These are phyloP conservation scores for Ferrisia virgata DNA, from an alignment of 2,888 invertebrate genomes.

Conservation along the genomic window DNA sequence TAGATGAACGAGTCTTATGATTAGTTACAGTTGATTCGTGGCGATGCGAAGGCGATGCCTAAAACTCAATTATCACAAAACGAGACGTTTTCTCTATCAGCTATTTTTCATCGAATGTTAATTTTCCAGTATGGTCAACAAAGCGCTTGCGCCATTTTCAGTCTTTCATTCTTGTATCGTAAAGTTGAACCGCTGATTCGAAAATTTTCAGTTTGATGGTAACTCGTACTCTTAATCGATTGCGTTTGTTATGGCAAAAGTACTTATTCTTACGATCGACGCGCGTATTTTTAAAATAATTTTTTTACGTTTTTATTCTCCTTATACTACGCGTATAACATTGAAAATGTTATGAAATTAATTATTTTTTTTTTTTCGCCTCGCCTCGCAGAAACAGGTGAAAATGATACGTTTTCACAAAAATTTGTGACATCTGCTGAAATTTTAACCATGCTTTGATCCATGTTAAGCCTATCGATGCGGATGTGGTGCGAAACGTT, in stretches of 20 bases:
- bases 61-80: conserved; percentile 13
- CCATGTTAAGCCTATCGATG: neutral
- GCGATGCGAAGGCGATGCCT: neutral
- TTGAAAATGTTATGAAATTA: neutral
- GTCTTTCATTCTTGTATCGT: neutral
- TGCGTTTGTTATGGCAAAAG: neutral
- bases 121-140: neutral
- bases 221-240: neutral
- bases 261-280: neutral
- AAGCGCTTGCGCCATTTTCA: neutral
- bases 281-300: neutral
- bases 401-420: neutral
- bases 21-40: neutral
- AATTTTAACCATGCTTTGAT: neutral
- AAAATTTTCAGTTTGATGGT: conserved; percentile 12
- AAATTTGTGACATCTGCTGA: neutral
- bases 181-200: neutral
- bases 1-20: neutral
- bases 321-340: neutral
- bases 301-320: neutral
- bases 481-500: neutral
- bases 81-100: conserved; percentile 17
- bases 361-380: neutral
- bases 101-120: neutral
- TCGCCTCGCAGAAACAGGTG: neutral